Conservation (phyloP, 2,888 invertebrate species). For the Thelaira solivaga region DNA sequence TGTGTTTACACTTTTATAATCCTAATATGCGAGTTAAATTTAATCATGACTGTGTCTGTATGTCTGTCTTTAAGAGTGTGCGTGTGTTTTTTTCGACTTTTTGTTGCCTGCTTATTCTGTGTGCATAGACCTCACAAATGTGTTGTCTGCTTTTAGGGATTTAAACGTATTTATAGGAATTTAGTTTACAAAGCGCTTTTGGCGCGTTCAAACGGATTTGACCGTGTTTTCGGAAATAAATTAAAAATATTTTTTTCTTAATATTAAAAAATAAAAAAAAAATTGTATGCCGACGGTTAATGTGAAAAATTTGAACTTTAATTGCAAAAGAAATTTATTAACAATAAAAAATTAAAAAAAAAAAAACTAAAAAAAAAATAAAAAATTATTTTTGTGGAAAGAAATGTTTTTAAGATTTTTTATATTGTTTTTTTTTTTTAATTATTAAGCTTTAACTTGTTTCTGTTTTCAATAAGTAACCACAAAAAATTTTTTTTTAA, state of each 20-base stretch:
- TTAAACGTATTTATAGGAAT: constrained; percentile 64
- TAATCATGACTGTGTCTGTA: constrained; percentile 36
- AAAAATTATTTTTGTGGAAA: no score
- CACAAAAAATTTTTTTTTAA: no score
- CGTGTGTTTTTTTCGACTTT: background rate
- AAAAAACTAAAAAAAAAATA: background rate
- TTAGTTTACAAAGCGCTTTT: constrained; percentile 74
- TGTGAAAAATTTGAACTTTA: no score
- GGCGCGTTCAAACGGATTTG: constrained; percentile 71
- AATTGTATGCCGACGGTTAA: constrained; percentile 43
- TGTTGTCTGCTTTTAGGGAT: constrained; percentile 58
- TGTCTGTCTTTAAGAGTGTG: constrained; percentile 39
- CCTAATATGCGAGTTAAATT: background rate
- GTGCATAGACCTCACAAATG: constrained; percentile 8
- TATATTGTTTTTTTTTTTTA: no score
- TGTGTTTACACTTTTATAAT: no score
- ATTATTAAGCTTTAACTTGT: no score
- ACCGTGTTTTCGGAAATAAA: background rate
- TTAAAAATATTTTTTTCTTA: background rate
- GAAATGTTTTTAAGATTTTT: no score
- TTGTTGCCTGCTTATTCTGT: background rate
- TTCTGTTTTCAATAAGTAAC: no score
- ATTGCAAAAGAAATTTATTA: background rate
- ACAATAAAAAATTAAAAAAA: background rate
- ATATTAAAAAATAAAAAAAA: background rate